Evolutionary conservation across 2,113 vertebrate genomes (phyloP).

Genomic region (Suricata suricatta): DNA sequence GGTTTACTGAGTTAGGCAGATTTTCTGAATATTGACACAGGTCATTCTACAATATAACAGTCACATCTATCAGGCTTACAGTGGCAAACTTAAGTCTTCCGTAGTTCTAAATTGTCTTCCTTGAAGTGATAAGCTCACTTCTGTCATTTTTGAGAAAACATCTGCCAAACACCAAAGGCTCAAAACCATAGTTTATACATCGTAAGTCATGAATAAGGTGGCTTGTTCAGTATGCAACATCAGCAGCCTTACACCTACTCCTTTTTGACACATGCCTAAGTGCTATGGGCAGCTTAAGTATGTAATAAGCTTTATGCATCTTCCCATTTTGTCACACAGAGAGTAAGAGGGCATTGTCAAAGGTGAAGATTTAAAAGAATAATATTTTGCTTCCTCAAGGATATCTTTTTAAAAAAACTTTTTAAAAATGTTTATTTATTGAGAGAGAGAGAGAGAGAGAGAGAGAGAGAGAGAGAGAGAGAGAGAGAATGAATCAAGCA

Average conservation of each 20-base stretch:
- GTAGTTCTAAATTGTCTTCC: conserved; percentile 15
- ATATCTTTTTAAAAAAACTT: background rate
- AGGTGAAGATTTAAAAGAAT: background rate
- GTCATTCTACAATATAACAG: background rate
- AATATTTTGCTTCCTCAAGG: background rate
- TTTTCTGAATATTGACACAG: background rate
- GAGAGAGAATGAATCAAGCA: too few relatives aligned
- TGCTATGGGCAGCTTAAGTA: background rate
- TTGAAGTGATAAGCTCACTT: background rate
- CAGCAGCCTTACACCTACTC: background rate
- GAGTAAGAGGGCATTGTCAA: background rate
- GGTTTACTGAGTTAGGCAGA: background rate
- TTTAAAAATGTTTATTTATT: too few relatives aligned
- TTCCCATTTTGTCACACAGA: background rate
- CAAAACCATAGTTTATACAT: background rate
- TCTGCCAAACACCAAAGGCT: background rate
- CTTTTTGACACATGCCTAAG: background rate
- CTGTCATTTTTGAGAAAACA: background rate
- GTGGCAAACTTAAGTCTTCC: background rate
- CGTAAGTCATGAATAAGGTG: background rate
- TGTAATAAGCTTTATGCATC: background rate
- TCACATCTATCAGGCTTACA: background rate
- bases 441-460: too few relatives aligned
- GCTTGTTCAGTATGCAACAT: background rate
- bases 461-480: too few relatives aligned